Base-by-base conservation (phyloP, 2,113 vertebrate species). In the Scopus umbretta region DNA sequence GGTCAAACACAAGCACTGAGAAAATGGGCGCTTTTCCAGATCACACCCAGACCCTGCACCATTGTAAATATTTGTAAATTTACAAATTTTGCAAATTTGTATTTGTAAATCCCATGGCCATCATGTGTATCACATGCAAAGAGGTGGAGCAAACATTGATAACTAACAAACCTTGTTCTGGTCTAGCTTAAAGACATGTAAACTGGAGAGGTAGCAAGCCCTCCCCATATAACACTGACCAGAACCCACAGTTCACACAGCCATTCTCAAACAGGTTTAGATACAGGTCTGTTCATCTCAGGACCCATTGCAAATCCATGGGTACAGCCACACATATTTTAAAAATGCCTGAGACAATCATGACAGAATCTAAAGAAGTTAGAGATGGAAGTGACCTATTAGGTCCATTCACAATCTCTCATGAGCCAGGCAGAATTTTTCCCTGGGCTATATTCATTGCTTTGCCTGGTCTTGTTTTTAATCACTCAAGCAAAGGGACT, bases 381-480 rank as follows among this genome's bases (percentile, higher is more conserved):
- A 50, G 66, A 94, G 72, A 61, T 85, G 62, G 91, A 96, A 95
- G 66, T 80, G 45, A 94, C 92, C 91, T 95, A 43, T 90, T 72
- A 91, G 78, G 83, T 91, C 84, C 42, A 34, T 93, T 92, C 95
- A 66, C 74, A 92, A 72, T 55, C 38, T 72, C 23, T 90, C 67
- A 63, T 12, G 55, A 95, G 75, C 84, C n/a, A 85, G 74, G 84
- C 45, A 94, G 74, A 88, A 52, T 86, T 80, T 88, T 85, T 74
- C 92, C 89, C 55, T 74, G 67, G 89, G 91, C 95, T 95, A 40
- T 70, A 87, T 53, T 88, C 88, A 58, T 62, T 92, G 74, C 62
- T 92, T 92, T 95, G 94, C 84, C 78, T 92, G 13, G 2, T 95
- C 93, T 94, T 94, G 91, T 90, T 96, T 86, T 94, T 73, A 93